These are phyloP conservation scores for Emydoidea blandingii DNA, from an alignment of 2,797 vertebrate genomes.

Conservation along the genomic window DNA sequence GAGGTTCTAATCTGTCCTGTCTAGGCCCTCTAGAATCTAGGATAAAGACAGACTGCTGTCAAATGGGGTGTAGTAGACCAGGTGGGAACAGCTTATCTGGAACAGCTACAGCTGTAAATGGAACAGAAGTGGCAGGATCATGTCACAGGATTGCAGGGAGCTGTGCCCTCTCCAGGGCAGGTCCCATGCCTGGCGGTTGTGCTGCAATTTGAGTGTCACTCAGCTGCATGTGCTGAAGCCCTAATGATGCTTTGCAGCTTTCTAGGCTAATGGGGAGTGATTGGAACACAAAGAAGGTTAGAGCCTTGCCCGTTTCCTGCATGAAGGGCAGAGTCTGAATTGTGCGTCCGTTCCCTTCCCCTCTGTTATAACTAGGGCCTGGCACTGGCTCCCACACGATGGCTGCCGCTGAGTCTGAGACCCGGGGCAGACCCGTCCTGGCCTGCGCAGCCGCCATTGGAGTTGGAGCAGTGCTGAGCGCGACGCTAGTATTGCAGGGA, in stretches of 20 bases:
- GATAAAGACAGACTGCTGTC: not conserved
- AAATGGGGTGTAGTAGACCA: not conserved
- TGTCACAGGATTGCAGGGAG: not conserved
- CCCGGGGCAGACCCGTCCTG: too few relatives aligned
- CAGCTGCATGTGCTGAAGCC: not conserved
- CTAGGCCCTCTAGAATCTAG: not conserved
- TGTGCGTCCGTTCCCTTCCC: not conserved
- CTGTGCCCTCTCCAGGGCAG: not conserved
- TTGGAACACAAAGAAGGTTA: not conserved
- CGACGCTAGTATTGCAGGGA: not conserved
- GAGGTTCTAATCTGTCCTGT: not conserved
- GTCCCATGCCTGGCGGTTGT: not conserved
- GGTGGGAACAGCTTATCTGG: not conserved
- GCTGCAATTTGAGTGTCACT: not conserved
- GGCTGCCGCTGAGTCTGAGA: not conserved
- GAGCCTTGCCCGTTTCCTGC: not conserved
- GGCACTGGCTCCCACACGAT: too few relatives aligned
- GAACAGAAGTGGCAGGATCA: not conserved
- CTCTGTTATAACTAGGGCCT: not conserved
- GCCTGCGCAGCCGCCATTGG: too few relatives aligned
- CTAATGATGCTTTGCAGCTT: not conserved
- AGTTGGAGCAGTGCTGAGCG: not conserved
- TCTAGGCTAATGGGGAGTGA: not conserved
- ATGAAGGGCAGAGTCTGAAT: not conserved
- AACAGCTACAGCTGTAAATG: not conserved